Conservation (phyloP, 2,113 vertebrate genomes). For the Nycticorax nycticorax region DNA sequence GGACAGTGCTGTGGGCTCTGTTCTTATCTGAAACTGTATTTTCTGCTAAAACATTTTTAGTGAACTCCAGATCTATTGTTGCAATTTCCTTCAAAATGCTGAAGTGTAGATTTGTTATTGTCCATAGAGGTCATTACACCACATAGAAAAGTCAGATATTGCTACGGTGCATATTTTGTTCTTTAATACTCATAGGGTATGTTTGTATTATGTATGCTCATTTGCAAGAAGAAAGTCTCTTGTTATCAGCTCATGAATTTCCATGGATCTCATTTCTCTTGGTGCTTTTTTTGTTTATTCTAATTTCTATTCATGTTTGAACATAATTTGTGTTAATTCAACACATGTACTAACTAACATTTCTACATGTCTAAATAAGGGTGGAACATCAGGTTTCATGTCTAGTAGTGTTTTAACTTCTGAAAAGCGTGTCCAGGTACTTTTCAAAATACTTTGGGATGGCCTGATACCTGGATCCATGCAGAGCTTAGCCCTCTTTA, state of each 20-base stretch:
- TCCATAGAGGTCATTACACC: not conserved
- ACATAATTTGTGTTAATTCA: not conserved
- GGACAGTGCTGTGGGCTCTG: not conserved
- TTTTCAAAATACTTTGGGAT: not conserved
- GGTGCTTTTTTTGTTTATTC: not conserved
- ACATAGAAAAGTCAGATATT: not conserved
- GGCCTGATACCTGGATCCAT: accelerated
- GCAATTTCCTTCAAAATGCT: not conserved
- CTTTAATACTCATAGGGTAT: not conserved
- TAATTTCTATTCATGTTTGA: not conserved
- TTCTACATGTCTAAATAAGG: not conserved
- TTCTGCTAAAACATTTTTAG: not conserved
- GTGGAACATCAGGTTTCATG: not conserved
- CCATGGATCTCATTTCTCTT: not conserved
- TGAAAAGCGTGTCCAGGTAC: not conserved
- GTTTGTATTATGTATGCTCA: not conserved
- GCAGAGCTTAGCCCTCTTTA: not conserved
- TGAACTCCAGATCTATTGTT: not conserved
- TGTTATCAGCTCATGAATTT: not conserved
- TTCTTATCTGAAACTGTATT: not conserved
- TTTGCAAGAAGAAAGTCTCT: not conserved
- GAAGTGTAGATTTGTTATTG: not conserved
- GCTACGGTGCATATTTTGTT: not conserved
- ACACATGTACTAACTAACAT: not conserved
- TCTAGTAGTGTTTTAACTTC: not conserved